Base-by-base conservation (phyloP, 2,113 vertebrate genomes). In the Xyrauchen texanus region DNA sequence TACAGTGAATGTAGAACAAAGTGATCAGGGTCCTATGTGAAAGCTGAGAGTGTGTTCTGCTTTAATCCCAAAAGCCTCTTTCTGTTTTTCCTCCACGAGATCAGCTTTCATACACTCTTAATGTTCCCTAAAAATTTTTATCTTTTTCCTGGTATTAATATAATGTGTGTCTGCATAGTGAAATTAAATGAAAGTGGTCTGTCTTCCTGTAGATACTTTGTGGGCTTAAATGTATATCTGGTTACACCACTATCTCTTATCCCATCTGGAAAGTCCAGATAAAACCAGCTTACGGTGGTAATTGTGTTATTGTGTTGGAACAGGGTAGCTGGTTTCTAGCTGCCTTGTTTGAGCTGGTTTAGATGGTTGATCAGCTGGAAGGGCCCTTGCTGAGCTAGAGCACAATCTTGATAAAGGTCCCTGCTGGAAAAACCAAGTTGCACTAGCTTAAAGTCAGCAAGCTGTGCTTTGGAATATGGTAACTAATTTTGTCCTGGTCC, bases 41-140 rank as follows among this genome's bases (percentile, higher is more conserved):
- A 42, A 13, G 42, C 4, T 5, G 0, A 42, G 52, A 12, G 21
- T 3, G 3, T 34, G 21, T 34, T 34, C 21, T 34, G 21, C 52
- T 53, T 12, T 78, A 69, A 78, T 68, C 66, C 44, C 60, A 68
- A 60, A 76, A 77, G 64, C 65, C 76, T 66, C 42, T 61, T 2
- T 4, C 11, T 7, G 11, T n/a, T 49, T 49, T 49, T 49, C 47
- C 47, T 49, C 47, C 8, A 51, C 42, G 53, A 49, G 51, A 42
- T 60, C 7, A 8, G 42, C 53, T 68, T 53, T 68, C 68, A 70
- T 44, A 44, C 34, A 9, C 68, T 34, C 53, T n/a, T 15, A 3
- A 21, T 52, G 42, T 66, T 77, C 65, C 12, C 64, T 34, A 46
- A 61, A 61, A 58, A 80, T 12, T 67, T 57, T 49, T 7, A 60